phyloP scores from a whole-genome alignment of 2,797 vertebrate genomes.

The Syngnathus acus region DNA sequence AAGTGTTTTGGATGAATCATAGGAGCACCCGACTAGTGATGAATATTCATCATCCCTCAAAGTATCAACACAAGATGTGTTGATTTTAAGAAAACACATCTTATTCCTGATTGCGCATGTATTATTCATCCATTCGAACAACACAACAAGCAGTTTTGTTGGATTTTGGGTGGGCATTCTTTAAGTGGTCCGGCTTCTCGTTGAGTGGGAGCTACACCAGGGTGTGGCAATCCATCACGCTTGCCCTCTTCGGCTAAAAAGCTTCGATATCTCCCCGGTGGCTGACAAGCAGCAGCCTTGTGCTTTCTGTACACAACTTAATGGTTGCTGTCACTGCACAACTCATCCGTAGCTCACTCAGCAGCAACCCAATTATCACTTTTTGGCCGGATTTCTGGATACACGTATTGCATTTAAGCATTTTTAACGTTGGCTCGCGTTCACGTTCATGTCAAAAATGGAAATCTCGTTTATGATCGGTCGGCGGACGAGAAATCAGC shows the following conservation, averaged over 20 bases:
- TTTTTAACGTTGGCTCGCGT: too few relatives aligned
- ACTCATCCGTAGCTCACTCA: conserved; percentile 54
- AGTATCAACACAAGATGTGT: conserved; percentile 29
- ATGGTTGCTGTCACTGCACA: conserved; percentile 64
- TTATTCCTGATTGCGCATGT: conserved; percentile 44
- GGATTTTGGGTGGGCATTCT: conserved; percentile 53
- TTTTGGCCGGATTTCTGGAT: too few relatives aligned
- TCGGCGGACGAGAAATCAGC: not conserved
- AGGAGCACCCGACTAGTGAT: conserved; percentile 39
- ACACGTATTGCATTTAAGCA: too few relatives aligned
- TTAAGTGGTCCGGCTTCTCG: conserved; percentile 54
- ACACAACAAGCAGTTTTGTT: conserved; percentile 59
- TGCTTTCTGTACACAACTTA: conserved; percentile 63
- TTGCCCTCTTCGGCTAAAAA: conserved; percentile 64
- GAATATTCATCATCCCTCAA: conserved; percentile 23
- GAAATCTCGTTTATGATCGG: not conserved
- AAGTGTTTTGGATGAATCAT: conserved; percentile 11
- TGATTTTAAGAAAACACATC: conserved; percentile 44
- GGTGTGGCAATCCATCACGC: conserved; percentile 59
- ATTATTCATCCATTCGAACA: conserved; percentile 60
- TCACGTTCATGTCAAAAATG: not conserved
- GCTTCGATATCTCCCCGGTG: conserved; percentile 65
- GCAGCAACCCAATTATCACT: conserved; percentile 53
- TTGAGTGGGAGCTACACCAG: conserved; percentile 53
- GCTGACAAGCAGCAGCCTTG: conserved; percentile 52